phyloP scores from a whole-genome alignment of 2,888 invertebrate species.

The Lithophane socia region DNA sequence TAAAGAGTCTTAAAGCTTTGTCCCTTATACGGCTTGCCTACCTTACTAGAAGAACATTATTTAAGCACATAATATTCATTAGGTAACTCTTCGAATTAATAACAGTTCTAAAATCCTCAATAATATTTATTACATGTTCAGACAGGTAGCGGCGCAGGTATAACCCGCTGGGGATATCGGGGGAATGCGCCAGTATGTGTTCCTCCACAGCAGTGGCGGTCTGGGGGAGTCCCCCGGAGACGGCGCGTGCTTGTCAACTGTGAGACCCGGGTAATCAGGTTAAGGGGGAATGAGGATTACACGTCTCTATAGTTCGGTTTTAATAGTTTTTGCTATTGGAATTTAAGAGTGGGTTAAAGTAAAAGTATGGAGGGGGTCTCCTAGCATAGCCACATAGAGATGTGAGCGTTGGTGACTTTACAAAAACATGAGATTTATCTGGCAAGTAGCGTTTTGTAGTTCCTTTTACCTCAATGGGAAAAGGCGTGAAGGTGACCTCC shows the following conservation, averaged over 20 bases:
- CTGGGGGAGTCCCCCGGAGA: conserved; percentile 15
- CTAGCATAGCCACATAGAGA: background rate
- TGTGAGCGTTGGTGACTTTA: background rate
- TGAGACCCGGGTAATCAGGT: conserved; percentile 33
- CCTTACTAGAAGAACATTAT: too few species aligned
- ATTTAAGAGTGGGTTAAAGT: background rate
- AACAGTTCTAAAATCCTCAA: conserved; percentile 26
- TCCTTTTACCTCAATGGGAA: background rate
- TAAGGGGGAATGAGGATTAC: conserved; percentile 23
- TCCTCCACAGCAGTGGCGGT: conserved; percentile 5
- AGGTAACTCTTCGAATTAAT: background rate
- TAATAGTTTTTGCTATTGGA: background rate
- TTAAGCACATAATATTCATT: background rate
- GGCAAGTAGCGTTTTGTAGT: background rate
- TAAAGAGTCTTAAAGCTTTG: too few species aligned
- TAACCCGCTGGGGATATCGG: conserved; percentile 28
- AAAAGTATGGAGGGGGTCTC: background rate
- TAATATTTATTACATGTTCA: conserved; percentile 27
- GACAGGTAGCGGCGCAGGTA: conserved; percentile 20
- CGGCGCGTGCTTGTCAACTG: conserved; percentile 46
- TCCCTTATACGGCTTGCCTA: too few species aligned
- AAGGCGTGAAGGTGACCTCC: background rate
- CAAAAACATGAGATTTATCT: background rate
- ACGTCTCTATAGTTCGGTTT: conserved; percentile 7
- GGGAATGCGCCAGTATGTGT: conserved; percentile 11